Percentiles rank a stretch among this genome's conserved stretches.
phyloP scores from a whole-genome alignment of 2,888 invertebrate genomes.

The Caenorhabditis virilis region DNA sequence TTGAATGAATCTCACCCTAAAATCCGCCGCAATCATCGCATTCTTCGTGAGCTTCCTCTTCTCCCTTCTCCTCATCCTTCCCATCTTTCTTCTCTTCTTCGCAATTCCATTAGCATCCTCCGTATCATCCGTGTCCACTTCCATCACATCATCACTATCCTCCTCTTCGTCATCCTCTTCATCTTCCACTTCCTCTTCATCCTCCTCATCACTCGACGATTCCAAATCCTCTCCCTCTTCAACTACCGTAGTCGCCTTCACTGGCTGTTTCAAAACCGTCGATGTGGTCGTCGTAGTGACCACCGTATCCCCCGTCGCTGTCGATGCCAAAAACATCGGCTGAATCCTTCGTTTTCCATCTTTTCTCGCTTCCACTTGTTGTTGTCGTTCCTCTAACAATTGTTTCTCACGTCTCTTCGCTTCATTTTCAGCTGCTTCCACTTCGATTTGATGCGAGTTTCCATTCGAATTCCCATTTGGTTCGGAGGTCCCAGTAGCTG shows the following conservation, averaged over 20 bases:
- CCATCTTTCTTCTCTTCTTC: neutral
- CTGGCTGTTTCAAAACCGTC: neutral
- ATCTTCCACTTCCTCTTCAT: constrained; percentile 22
- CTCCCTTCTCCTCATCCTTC: neutral
- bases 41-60: neutral
- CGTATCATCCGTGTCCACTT: constrained; percentile 5
- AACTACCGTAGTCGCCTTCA: neutral
- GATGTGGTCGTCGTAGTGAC: neutral
- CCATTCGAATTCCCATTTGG: too few species aligned
- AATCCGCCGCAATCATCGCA: constrained; percentile 9
- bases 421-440: neutral
- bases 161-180: constrained; percentile 23
- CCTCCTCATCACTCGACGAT: constrained; percentile 14
- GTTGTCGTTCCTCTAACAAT: constrained; percentile 39
- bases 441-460: too few species aligned
- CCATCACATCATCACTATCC: constrained; percentile 21
- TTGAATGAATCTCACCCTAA: constrained; percentile 8
- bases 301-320: constrained; percentile 13
- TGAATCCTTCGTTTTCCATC: constrained; percentile 95
- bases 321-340: constrained; percentile 81
- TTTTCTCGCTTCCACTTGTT: constrained; percentile 59
- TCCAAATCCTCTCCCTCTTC: constrained; percentile 24
- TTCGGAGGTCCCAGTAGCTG: too few species aligned
- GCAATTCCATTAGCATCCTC: neutral
- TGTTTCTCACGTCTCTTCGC: constrained; percentile 17